phyloP scores from a whole-genome alignment of 2,797 vertebrate genomes.

The Phataginus tricuspis region DNA sequence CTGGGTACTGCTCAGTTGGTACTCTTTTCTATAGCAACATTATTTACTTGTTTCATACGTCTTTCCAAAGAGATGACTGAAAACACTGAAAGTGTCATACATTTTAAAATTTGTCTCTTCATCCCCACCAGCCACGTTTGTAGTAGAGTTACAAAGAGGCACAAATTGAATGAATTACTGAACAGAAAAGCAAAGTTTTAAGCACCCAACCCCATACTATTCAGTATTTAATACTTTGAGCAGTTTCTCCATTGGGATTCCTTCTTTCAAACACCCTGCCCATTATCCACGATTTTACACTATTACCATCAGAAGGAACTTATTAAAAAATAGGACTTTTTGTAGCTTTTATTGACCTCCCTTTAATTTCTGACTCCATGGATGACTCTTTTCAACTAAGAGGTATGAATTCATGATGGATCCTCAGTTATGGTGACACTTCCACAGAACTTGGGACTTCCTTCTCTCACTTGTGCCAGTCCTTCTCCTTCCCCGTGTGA shows the following conservation, averaged over 20 bases:
- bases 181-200: neutral
- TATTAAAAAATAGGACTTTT: neutral
- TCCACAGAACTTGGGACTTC: neutral
- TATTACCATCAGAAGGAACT: neutral
- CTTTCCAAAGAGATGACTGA: neutral
- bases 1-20: neutral
- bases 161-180: neutral
- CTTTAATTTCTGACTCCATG: neutral
- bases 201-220: neutral
- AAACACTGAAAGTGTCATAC: neutral
- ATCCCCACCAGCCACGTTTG: neutral
- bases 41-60: neutral
- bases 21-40: neutral
- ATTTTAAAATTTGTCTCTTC: neutral
- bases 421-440: neutral
- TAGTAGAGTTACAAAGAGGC: neutral
- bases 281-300: neutral
- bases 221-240: neutral
- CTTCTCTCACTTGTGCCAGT: neutral
- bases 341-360: neutral
- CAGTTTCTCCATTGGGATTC: neutral
- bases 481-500: neutral
- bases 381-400: neutral
- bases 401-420: neutral
- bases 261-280: slow-evolving; percentile 15